Percentiles rank a stretch among this genome's conserved stretches.
Conservation (phyloP, 2,797 vertebrate species). For the Amniataba percoides region DNA sequence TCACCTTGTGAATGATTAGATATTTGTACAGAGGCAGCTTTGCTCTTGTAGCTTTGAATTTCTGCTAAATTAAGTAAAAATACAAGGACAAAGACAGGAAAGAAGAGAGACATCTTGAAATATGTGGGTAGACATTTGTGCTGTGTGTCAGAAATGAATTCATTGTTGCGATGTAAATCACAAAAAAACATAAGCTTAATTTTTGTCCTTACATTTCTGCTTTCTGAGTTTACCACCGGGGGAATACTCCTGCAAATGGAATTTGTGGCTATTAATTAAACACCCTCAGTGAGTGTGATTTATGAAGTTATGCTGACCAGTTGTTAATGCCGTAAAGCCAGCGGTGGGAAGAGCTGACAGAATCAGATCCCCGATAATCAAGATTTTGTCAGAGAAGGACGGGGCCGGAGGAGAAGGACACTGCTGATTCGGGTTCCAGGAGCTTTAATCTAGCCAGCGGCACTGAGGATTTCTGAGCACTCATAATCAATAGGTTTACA, state of each 20-base stretch:
- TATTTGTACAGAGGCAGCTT: constrained; percentile 64
- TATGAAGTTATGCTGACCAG: constrained; percentile 68
- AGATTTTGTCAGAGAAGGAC: constrained; percentile 67
- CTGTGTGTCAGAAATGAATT: constrained; percentile 25
- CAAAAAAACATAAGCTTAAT: constrained; percentile 31
- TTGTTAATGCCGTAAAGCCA: constrained; percentile 53
- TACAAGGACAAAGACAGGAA: constrained; percentile 2
- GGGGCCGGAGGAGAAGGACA: constrained; percentile 67
- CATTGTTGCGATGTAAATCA: constrained; percentile 43
- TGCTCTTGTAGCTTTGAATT: constrained; percentile 42
- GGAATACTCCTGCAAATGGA: constrained; percentile 61
- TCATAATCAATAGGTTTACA: constrained; percentile 79
- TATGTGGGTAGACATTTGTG: constrained; percentile 10
- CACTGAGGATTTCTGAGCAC: constrained; percentile 70
- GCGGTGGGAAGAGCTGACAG: constrained; percentile 70
- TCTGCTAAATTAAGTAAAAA: constrained; percentile 44
- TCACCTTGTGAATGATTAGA: constrained; percentile 78
- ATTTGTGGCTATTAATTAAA: constrained; percentile 75
- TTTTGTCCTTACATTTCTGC: constrained; percentile 22
- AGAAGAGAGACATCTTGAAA: constrained; percentile 4
- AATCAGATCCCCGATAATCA: constrained; percentile 72
- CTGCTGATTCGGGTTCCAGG: constrained; percentile 60
- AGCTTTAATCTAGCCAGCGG: constrained; percentile 66
- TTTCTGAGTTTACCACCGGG: constrained; percentile 36
- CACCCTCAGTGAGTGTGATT: constrained; percentile 72